Evolutionary conservation across 1,140 invertebrate genomes (phyloP), one percentile per base, ranked within the genome.

Genomic region (Eueides isabella): DNA sequence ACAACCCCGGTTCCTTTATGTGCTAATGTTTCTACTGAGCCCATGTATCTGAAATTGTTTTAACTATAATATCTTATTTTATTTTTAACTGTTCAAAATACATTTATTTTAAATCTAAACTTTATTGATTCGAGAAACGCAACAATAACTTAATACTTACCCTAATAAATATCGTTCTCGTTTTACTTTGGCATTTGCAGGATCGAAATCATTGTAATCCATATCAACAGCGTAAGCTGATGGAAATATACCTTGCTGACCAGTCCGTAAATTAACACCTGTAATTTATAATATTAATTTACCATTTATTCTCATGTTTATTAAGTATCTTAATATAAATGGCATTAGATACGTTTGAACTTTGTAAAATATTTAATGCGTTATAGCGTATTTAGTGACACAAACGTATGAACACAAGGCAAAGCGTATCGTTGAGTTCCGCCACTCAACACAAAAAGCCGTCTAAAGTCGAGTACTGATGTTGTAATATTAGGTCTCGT

Each of bases 171-270:
- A 99, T 82, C 97, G 94, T 90, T 98, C 97, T 76, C 97, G 94
- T 90, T 98, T 96, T 26, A 98, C 96, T 93, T 97, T 96, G 76
- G 97, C 95, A 81, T 96, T 96, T 74, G 96, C 95, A 33, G 98
- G 97, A 93, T 98, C 98, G 85, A 98, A 98, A 80, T 98, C 97
- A 85, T 97, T 97, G 91, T 99, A 98, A 80, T 99, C 98, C 90
- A 99, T 96, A 85, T 99, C 98, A 3, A 98, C 98, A 6, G 98
- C 98, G 87, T 99, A 99, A 16, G 98, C 98, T 63, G 98, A 98
- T 1, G 98, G 99, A 88, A 99, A 99, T 66, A 99, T 98, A 12
- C 99, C 99, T 93, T 97, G 96, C 70, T 97, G 95, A 28, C 98
- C 97, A 1, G 98, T 98, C 78, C 98, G 94, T 63, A 99, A 91